Percentiles rank a stretch among this genome's conserved stretches.
Evolutionary conservation across 2,888 invertebrate genomes (phyloP).

Genomic region (Ashinkailepas kermadecensis): DNA sequence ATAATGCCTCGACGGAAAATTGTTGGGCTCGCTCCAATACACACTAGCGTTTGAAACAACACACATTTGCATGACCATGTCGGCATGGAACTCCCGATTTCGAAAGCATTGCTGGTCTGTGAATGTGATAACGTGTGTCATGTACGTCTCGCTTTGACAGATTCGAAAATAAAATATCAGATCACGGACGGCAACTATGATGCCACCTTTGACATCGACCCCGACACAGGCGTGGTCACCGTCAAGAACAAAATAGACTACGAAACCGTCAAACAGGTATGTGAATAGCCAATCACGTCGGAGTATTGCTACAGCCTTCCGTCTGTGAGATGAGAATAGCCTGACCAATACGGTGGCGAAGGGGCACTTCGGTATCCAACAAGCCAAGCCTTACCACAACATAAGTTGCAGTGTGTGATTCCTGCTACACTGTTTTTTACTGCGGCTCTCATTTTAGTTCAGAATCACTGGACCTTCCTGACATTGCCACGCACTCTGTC

Average conservation of each 20-base stretch:
- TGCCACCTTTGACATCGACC: background rate
- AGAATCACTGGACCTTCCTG: no score
- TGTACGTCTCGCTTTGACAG: background rate
- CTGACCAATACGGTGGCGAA: no score
- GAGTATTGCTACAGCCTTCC: no score
- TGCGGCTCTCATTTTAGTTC: no score
- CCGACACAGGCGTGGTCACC: background rate
- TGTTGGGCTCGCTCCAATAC: no score
- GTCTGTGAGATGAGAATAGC: no score
- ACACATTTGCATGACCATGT: background rate
- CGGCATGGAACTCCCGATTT: no score
- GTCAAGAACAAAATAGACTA: background rate
- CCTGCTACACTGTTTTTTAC: no score
- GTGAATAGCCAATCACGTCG: background rate
- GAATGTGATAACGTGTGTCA: conserved; percentile 42
- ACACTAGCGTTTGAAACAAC: background rate
- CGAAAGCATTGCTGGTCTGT: conserved; percentile 46
- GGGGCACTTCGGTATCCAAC: no score
- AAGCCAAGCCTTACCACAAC: no score
- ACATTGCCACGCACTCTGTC: background rate
- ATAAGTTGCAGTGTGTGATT: no score
- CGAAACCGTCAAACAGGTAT: background rate
- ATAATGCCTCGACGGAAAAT: no score
- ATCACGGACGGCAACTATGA: background rate
- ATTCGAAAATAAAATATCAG: background rate